These are phyloP conservation scores for Hephaestus fuliginosus DNA, from an alignment of 2,797 vertebrate genomes.

Conservation along the genomic window DNA sequence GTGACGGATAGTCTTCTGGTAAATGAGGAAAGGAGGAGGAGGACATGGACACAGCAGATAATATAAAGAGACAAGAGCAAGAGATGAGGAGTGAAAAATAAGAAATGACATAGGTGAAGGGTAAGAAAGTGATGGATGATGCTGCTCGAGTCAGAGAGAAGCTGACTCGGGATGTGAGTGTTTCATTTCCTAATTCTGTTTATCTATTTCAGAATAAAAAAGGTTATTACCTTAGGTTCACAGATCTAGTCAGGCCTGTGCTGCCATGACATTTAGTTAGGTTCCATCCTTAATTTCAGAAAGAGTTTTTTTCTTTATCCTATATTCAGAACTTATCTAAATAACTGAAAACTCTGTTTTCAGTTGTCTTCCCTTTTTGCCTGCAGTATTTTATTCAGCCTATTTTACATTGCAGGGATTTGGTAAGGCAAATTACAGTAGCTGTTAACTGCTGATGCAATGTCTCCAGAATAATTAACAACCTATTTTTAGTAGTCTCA, in stretches of 20 bases:
- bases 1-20: slow-evolving; percentile 26
- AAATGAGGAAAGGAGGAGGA: slow-evolving; percentile 7
- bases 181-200: not conserved
- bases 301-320: not conserved
- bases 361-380: not conserved
- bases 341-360: no score
- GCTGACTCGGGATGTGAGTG: slow-evolving; percentile 11
- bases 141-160: not conserved
- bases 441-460: slow-evolving; percentile 39
- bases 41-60: not conserved
- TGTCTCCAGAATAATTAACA: slow-evolving; percentile 42
- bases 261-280: slow-evolving; percentile 12
- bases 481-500: slow-evolving; percentile 39
- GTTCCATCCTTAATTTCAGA: not conserved
- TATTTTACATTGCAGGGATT: slow-evolving; percentile 12
- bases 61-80: slow-evolving; percentile 27
- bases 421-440: slow-evolving; percentile 20
- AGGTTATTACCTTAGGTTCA: slow-evolving; percentile 17
- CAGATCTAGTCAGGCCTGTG: not conserved
- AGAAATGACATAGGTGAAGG: slow-evolving; percentile 10
- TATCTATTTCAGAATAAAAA: not conserved
- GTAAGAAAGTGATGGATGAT: slow-evolving; percentile 12
- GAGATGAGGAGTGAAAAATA: slow-evolving; percentile 35
- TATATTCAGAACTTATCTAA: not conserved
- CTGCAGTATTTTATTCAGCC: slow-evolving; percentile 26